A percentile compares a stretch with the other conserved stretches of the same genome.
These are phyloP conservation scores for Ennomos quercinarius DNA, from an alignment of 2,888 invertebrate species.

Conservation along the genomic window DNA sequence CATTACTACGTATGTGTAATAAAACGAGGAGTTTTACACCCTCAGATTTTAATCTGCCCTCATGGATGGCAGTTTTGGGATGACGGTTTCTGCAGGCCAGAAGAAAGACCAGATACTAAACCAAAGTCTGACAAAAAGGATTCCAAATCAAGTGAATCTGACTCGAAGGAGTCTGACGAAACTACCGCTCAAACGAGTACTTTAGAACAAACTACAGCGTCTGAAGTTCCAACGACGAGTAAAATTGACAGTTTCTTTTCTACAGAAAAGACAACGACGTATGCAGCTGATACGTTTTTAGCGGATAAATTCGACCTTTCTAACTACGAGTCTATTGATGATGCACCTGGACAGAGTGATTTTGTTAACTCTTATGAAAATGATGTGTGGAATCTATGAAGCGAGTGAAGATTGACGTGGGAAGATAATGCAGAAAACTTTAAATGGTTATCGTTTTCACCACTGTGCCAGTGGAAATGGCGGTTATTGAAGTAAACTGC, in stretches of 20 bases:
- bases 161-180: constrained; percentile 23
- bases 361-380: constrained; percentile 62
- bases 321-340: constrained; percentile 66
- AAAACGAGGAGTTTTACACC: constrained; percentile 56
- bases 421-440: too few relatives aligned
- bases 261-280: constrained; percentile 64
- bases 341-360: constrained; percentile 47
- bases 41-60: constrained; percentile 77
- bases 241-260: constrained; percentile 66
- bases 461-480: too few relatives aligned
- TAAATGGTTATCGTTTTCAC: too few relatives aligned
- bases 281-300: constrained; percentile 71
- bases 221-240: constrained; percentile 39
- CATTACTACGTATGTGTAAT: constrained; percentile 76
- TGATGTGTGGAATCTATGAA: constrained; percentile 17
- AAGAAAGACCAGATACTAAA: constrained; percentile 21
- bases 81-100: constrained; percentile 65
- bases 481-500: too few relatives aligned
- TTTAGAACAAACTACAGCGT: background rate
- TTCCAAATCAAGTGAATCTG: constrained; percentile 20
- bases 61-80: constrained; percentile 75
- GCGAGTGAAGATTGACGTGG: too few relatives aligned
- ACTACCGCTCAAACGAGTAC: constrained; percentile 23
- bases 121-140: constrained; percentile 33
- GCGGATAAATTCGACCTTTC: constrained; percentile 74